Evolutionary conservation across 2,888 invertebrate species (phyloP), one percentile per base, ranked within the genome.

Genomic region (Neuroscelio doddi): DNA sequence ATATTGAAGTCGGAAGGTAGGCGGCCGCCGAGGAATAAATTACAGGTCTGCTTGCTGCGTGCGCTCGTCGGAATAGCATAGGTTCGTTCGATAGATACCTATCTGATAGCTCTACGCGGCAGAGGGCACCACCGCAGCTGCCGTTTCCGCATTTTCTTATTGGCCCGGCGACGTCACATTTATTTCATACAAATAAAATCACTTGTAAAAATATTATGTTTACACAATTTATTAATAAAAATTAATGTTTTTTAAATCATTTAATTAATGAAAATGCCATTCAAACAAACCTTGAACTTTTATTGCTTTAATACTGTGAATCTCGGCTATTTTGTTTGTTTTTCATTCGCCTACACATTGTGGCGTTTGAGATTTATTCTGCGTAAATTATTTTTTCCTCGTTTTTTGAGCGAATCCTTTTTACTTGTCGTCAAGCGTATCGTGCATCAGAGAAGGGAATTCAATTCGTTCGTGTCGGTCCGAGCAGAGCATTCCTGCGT

Each of bases 41-140:
- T 82, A 80, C 77, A 76, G 81, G 82, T 80, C 80, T 79, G 72
- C 74, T 74, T 70, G 77, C 74, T 73, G 76, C 74, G 77, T 78
- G 77, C 75, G 75, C 75, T 79, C 79, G 71, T 77, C 80, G 77
- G 74, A 79, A 77, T 74, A 64, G 72, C 77, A 80, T 81, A 80
- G 80, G 80, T 73, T 69, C 77, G 77, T 80, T 80, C 79, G 80
- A 81, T 80, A 81, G 82, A 82, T 82, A 73, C 70, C 77, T 76
- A 82, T 82, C 82, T 70, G 75, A 70, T 58, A 70, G 69, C 72
- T 73, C 72, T 74, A 73, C 71, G 72, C 73, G 70, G 74, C 72
- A 77, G 77, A 76, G 74, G 77, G 77, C 77, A 77, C 76, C 76
- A 78, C 69, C 39, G 56, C 75, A 75, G 73, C 78, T 79, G 77